Conservation (phyloP, 37 sponge, comb jelly and placozoan species). For the Dysidea cf. avara region DNA sequence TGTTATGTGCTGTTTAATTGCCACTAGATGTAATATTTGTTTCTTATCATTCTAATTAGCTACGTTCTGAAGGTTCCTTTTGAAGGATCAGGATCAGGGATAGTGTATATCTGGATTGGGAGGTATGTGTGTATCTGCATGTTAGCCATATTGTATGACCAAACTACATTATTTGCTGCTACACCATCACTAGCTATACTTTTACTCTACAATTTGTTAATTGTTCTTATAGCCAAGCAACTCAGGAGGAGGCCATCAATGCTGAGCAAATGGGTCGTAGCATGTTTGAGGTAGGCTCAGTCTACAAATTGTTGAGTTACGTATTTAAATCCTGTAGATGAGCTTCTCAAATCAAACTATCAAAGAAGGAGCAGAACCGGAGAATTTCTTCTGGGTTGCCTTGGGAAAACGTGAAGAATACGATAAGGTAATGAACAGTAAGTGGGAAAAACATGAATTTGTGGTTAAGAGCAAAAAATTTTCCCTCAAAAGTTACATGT, state of each 20-base stretch:
- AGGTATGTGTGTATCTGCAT: conserved; percentile 26
- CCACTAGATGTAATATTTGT: too few species aligned
- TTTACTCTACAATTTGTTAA: neutral
- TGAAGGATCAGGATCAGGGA: conserved; percentile 80
- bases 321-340: conserved; percentile 12
- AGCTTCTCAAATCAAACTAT: conserved; percentile 78
- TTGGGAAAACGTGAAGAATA: conserved; percentile 65
- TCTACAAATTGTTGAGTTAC: neutral
- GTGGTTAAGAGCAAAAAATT: too few species aligned
- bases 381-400: conserved; percentile 98
- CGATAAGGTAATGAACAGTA: neutral
- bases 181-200: too few species aligned
- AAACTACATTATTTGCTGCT: too few species aligned
- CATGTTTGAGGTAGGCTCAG: conserved; percentile 67
- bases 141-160: too few species aligned
- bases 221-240: conserved; percentile 24
- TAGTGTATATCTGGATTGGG: conserved; percentile 96
- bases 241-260: conserved; percentile 82
- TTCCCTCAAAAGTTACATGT: too few species aligned
- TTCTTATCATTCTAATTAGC: too few species aligned
- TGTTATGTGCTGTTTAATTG: neutral
- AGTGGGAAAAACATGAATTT: too few species aligned
- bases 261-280: conserved; percentile 87
- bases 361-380: conserved; percentile 83
- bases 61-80: conserved; percentile 93